Evolutionary conservation across 2,888 invertebrate species (phyloP).

Genomic region (Protonemura montana): DNA sequence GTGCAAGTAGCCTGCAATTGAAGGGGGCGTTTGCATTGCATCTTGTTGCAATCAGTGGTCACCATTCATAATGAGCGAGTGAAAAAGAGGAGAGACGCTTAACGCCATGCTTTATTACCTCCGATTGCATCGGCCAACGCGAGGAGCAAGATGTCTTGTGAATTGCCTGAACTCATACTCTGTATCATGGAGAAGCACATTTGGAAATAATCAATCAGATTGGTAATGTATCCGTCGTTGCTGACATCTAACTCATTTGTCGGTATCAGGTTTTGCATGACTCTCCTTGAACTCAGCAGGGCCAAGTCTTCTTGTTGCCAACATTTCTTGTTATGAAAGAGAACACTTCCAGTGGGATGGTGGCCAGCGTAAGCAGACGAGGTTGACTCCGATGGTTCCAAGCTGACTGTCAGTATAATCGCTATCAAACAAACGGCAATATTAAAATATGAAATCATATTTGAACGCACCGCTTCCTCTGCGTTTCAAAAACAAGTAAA

Average conservation of each 20-base stretch:
- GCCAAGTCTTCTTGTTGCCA: constrained; percentile 39
- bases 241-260: background rate
- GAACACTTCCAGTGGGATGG: constrained; percentile 13
- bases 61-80: too few relatives aligned
- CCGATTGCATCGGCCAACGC: constrained; percentile 26
- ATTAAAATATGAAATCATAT: too few relatives aligned
- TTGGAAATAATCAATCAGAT: constrained; percentile 19
- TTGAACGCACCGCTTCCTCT: too few relatives aligned
- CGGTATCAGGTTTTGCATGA: constrained; percentile 29
- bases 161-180: constrained; percentile 18
- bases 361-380: background rate
- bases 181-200: background rate
- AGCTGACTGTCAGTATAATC: too few relatives aligned
- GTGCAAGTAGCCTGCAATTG: constrained; percentile 34
- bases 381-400: background rate
- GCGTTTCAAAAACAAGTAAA: too few relatives aligned
- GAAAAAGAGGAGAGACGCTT: background rate
- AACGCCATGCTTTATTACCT: constrained; percentile 24
- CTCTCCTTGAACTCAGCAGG: background rate
- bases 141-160: constrained; percentile 31
- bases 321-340: constrained; percentile 23
- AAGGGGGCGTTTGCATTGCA: too few relatives aligned
- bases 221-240: constrained; percentile 8
- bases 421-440: too few relatives aligned
- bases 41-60: too few relatives aligned